Evolutionary conservation across 2,888 invertebrate species (phyloP).

Genomic region (Lagria hirta): DNA sequence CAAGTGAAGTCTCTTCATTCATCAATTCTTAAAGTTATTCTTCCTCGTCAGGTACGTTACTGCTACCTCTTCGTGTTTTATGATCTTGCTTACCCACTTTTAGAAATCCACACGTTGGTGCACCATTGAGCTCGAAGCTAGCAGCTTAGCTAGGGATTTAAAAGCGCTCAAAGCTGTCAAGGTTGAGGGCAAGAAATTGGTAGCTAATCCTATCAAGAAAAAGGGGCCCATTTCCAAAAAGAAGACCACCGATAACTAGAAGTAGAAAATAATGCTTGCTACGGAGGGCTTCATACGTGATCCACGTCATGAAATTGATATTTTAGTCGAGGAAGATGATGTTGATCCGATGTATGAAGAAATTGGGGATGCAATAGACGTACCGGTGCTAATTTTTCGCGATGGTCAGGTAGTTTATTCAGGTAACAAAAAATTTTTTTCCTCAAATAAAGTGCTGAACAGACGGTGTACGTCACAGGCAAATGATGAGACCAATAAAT

Average conservation of each 20-base stretch:
- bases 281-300: constrained; percentile 20
- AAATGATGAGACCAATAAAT: too few relatives aligned
- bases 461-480: too few relatives aligned
- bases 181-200: constrained; percentile 38
- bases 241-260: neutral
- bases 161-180: constrained; percentile 33
- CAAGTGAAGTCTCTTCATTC: constrained; percentile 45
- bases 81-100: too few relatives aligned
- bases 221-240: constrained; percentile 7
- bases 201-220: constrained; percentile 26
- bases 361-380: too few relatives aligned
- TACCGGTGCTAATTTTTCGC: too few relatives aligned
- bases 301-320: constrained; percentile 15
- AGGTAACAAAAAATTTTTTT: too few relatives aligned
- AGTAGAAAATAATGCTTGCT: constrained; percentile 16
- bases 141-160: constrained; percentile 30
- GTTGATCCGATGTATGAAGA: constrained; percentile 22
- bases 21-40: constrained; percentile 40
- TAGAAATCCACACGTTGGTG: constrained; percentile 46
- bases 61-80: constrained; percentile 32
- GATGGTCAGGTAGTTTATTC: neutral
- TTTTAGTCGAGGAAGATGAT: too few relatives aligned
- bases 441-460: too few relatives aligned
- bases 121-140: constrained; percentile 36
- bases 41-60: constrained; percentile 46